Base-by-base conservation (phyloP, 2,888 invertebrate species). In the Lamproptera curius region DNA sequence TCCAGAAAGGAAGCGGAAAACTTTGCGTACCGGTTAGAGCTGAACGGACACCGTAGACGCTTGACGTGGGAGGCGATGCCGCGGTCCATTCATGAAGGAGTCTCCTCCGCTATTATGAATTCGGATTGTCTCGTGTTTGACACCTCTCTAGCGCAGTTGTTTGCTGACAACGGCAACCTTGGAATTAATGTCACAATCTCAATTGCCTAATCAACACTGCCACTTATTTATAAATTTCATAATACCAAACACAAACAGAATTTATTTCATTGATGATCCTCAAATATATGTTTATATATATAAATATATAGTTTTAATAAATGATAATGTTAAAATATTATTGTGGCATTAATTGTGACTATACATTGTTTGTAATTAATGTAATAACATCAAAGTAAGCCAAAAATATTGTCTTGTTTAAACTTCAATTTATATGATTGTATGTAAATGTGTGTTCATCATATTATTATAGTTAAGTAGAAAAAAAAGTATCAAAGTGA, bases 31-130 rank as follows among this genome's bases (percentile, higher is more conserved):
- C 94, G 99, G 74, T 88, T 99, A 69, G 99, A 99, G 87, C 84
- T 99, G 61, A 99, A 98, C 77, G 98, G 98, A 3, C 96, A 97
- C 73, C 91, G 97, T 44, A 90, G 99, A 50, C 91, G 99, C 48
- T 90, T 99, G 46, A 98, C 98, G 6, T 99, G 99, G 99, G 99
- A 99, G 85, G 99, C 99, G 2, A 98, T 98, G 90, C 99, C 99
- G 0, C 91, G 98, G 42, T 97, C 97, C 45, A 99, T 99, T 69
- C 99, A 99, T 72, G 99, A 99, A 89, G 99, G 99, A 50, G 97
- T 99, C 15, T 96, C 97, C 39, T 96, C 97, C 14, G 99, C 99
- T 39, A 99, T 99, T 67, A 92, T 96, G 86, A 97, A 97, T 74
- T 98, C 97, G 16, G 99, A 99, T 89, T 99, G 99, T 77, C 92